Evolutionary conservation across 1,140 invertebrate genomes (phyloP).

Genomic region (Drosophila bipectinata): DNA sequence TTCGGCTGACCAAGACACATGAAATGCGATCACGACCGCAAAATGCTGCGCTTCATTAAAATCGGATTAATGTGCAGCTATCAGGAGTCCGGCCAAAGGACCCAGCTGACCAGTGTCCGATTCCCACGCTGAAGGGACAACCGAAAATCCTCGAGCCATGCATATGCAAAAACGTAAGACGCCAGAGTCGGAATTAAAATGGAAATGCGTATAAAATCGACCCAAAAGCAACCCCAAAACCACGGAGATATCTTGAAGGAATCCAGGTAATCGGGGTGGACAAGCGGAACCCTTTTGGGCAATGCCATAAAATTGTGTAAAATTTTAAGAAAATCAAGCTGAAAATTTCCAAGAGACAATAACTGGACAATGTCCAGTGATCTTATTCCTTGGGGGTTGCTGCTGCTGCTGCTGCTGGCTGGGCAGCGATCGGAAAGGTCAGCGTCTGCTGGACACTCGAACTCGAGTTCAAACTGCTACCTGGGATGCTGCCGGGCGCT

Average conservation of each 20-base stretch:
- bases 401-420: neutral
- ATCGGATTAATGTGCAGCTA: slow-evolving; percentile 65
- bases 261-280: slow-evolving; percentile 56
- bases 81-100: slow-evolving; percentile 23
- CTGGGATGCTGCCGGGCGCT: slow-evolving; percentile 35
- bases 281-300: slow-evolving; percentile 68
- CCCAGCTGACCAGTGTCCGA: slow-evolving; percentile 36
- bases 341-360: slow-evolving; percentile 62
- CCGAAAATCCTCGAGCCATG: slow-evolving; percentile 44
- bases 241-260: neutral
- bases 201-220: slow-evolving; percentile 74
- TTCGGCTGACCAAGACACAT: slow-evolving; percentile 14
- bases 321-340: slow-evolving; percentile 73
- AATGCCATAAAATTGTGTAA: slow-evolving; percentile 47
- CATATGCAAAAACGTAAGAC: slow-evolving; percentile 71
- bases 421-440: slow-evolving; percentile 55
- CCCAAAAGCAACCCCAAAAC: slow-evolving; percentile 63
- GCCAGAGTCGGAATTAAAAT: slow-evolving; percentile 45
- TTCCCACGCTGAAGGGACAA: slow-evolving; percentile 67
- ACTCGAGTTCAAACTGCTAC: slow-evolving; percentile 44
- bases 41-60: slow-evolving; percentile 80
- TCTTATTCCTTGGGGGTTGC: slow-evolving; percentile 44
- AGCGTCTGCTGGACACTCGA: slow-evolving; percentile 61
- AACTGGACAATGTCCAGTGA: slow-evolving; percentile 46
- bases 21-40: slow-evolving; percentile 65